Evolutionary conservation across 2,888 invertebrate species (phyloP), one percentile per base, ranked within the genome.

Genomic region (Oscheius myriophilus): DNA sequence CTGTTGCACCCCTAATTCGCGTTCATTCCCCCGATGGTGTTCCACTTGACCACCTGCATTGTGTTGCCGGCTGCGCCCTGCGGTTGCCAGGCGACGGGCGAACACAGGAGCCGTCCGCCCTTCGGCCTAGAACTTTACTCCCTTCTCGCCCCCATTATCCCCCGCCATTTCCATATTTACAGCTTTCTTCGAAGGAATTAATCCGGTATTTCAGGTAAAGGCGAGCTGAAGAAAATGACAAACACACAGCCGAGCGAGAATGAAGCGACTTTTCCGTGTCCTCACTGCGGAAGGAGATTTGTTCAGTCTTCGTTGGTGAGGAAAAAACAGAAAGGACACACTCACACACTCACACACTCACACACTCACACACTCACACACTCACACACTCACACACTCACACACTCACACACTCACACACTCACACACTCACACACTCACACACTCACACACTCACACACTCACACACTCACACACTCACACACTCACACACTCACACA

Each of bases 221-320:
- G 18, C 11, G 18, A 11, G 2, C 18, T 0, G 18, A 21, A 21
- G 18, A 41, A 33, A 23, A 16, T 18, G 25, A 12, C 43, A 42
- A 46, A 49, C 49, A n/a, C 12, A 2, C 26, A 46, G 21, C 21
- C 16, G 18, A 49, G 49, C 26, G 80, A 80, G 18, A 49, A 61
- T 26, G 80, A 80, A 55, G 76, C 75, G 46, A 79, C 80, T 1
- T 85, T 71, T 63, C 76, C 82, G 9, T 86, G 85, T 68, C 70
- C 76, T 39, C 63, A 78, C 12, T 86, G 85, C 59, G 84, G 81
- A 14, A 69, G 85, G 12, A 77, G 70, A 26, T 86, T 86, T 59
- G 76, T 86, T 57, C 74, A 74, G 59, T 80, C 81, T 21, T 82
- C 82, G 26, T 70, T 86, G 79, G 84, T 85, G 58, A 61, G 78